These are phyloP conservation scores for Apamea epomidion DNA, from an alignment of 2,888 invertebrate genomes.

Conservation along the genomic window DNA sequence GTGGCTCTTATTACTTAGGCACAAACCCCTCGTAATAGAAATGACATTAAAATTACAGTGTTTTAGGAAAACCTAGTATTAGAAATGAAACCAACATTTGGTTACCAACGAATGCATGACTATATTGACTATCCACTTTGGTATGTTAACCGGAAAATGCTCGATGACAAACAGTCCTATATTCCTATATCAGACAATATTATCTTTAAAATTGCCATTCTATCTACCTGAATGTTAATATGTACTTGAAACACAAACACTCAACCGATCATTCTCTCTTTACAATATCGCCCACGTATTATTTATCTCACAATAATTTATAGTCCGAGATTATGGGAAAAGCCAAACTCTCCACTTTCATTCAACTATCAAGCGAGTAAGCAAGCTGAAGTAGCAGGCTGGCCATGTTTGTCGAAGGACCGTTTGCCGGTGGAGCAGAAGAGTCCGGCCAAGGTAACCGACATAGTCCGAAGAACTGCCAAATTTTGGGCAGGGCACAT, in stretches of 20 bases:
- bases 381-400: not conserved
- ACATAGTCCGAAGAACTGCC: too few relatives aligned
- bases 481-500: too few relatives aligned
- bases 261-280: not conserved
- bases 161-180: not conserved
- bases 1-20: too few relatives aligned
- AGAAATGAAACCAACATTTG: not conserved
- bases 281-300: conserved; percentile 1
- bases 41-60: not conserved
- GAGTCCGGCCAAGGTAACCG: too few relatives aligned
- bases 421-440: not conserved
- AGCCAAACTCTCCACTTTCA: conserved; percentile 26
- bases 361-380: conserved; percentile 8
- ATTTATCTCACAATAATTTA: not conserved
- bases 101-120: not conserved
- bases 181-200: not conserved
- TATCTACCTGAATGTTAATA: not conserved
- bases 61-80: not conserved
- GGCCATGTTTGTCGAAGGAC: not conserved
- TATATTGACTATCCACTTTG: not conserved
- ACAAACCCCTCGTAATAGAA: too few relatives aligned
- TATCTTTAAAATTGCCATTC: conserved; percentile 9
- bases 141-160: not conserved
- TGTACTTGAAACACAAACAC: conserved; percentile 2
- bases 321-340: not conserved